Percentiles rank a stretch among this genome's conserved stretches.
Evolutionary conservation across 2,888 invertebrate genomes (phyloP).

Genomic region (Opisthograptis luteolata): DNA sequence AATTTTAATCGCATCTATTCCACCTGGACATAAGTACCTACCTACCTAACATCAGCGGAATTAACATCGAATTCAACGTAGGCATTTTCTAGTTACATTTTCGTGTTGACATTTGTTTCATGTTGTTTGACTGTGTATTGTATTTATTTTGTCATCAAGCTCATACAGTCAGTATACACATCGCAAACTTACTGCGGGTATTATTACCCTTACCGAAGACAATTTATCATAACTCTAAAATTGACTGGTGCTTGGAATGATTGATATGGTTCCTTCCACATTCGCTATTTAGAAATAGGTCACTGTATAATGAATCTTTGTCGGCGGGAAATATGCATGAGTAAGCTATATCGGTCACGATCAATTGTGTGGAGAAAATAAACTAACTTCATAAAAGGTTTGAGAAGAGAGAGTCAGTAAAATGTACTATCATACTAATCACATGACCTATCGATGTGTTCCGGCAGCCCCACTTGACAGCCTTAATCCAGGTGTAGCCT

Average conservation of each 20-base stretch:
- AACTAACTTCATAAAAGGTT: too few species aligned
- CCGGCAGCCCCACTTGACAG: too few species aligned
- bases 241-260: conserved; percentile 40
- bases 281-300: conserved; percentile 53
- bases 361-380: too few species aligned
- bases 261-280: conserved; percentile 55
- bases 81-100: conserved; percentile 14
- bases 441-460: too few species aligned
- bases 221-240: conserved; percentile 54
- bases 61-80: conserved; percentile 1
- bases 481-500: too few species aligned
- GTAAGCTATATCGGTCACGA: conserved; percentile 1
- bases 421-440: too few species aligned
- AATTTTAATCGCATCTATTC: not conserved
- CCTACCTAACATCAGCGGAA: too few species aligned
- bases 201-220: conserved; percentile 42
- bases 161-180: conserved; percentile 15
- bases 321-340: conserved; percentile 12
- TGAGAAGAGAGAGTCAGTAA: too few species aligned
- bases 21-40: too few species aligned
- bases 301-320: conserved; percentile 37
- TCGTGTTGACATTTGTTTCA: conserved; percentile 13
- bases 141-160: conserved; percentile 40
- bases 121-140: conserved; percentile 27
- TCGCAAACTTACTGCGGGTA: conserved; percentile 9